Conservation (phyloP, 2,888 invertebrate species). For the Coenonympha arcania region DNA sequence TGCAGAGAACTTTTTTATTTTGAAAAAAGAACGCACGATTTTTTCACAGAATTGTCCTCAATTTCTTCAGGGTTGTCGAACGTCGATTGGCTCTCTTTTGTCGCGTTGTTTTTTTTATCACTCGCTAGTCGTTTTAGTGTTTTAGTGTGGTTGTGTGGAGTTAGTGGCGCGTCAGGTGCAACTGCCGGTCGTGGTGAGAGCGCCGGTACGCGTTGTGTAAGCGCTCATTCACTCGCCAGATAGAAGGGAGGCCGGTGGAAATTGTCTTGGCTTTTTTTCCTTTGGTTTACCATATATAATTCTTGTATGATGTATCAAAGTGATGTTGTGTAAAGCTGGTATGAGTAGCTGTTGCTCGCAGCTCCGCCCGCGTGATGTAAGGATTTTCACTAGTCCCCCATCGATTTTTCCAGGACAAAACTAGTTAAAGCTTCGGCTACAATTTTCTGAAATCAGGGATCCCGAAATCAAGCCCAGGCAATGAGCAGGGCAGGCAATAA, state of each 20-base stretch:
- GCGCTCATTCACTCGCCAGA: conserved; percentile 17
- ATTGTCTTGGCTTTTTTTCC: conserved; percentile 2
- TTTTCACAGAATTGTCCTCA: not conserved
- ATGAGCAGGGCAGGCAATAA: too few species aligned
- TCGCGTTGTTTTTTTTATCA: conserved; percentile 12
- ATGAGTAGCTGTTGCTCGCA: too few species aligned
- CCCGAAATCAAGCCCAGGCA: too few species aligned
- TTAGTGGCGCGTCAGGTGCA: conserved; percentile 45
- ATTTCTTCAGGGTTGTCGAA: not conserved
- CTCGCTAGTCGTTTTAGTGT: conserved; percentile 23
- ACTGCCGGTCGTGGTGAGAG: conserved; percentile 38
- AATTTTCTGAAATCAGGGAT: too few species aligned
- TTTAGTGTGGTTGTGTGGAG: conserved; percentile 31
- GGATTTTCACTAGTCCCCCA: too few species aligned
- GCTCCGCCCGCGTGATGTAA: too few species aligned
- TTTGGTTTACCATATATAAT: too few species aligned
- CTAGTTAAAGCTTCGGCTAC: too few species aligned
- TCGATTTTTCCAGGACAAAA: too few species aligned
- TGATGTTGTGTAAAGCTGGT: too few species aligned
- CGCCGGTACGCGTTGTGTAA: conserved; percentile 30
- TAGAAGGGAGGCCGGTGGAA: conserved; percentile 13
- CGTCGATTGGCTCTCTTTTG: conserved; percentile 1
- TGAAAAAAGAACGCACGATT: not conserved
- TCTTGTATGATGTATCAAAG: too few species aligned
- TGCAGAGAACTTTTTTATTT: not conserved